phyloP scores from a whole-genome alignment of 2,797 vertebrate genomes.

The Syndactyla subalaris region DNA sequence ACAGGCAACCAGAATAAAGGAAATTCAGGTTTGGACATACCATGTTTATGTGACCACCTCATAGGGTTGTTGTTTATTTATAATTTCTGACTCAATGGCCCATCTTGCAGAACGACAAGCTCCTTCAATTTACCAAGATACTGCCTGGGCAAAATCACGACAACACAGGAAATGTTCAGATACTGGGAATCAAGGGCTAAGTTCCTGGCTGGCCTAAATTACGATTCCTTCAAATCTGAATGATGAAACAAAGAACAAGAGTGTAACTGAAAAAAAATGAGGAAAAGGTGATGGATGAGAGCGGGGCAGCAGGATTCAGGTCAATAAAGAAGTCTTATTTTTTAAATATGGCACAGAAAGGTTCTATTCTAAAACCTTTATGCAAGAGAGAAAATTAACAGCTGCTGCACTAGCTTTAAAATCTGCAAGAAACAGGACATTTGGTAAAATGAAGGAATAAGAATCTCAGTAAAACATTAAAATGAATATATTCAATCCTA shows the following conservation, averaged over 20 bases:
- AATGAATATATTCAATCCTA: slow-evolving; percentile 1
- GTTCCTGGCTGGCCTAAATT: neutral
- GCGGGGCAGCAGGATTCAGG: neutral
- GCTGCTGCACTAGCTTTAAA: neutral
- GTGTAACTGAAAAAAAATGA: neutral
- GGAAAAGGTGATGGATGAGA: neutral
- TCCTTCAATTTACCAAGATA: neutral
- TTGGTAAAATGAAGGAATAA: slow-evolving; percentile 16
- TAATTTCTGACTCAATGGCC: neutral
- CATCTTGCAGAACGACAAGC: neutral
- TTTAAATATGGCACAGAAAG: neutral
- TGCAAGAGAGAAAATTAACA: neutral
- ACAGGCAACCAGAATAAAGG: neutral
- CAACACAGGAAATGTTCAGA: neutral
- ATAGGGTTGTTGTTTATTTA: neutral
- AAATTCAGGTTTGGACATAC: neutral
- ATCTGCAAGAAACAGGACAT: neutral
- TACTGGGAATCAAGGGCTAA: neutral
- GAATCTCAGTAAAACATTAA: slow-evolving; percentile 8
- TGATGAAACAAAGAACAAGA: neutral
- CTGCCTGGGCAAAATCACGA: neutral
- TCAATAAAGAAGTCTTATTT: neutral
- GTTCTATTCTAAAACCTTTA: neutral
- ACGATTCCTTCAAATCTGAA: neutral
- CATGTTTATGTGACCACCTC: neutral